A percentile compares a stretch with the other conserved stretches of the same genome.
phyloP scores from a whole-genome alignment of 64 coral and sea anemone genomes.

The Montipora capricornis region DNA sequence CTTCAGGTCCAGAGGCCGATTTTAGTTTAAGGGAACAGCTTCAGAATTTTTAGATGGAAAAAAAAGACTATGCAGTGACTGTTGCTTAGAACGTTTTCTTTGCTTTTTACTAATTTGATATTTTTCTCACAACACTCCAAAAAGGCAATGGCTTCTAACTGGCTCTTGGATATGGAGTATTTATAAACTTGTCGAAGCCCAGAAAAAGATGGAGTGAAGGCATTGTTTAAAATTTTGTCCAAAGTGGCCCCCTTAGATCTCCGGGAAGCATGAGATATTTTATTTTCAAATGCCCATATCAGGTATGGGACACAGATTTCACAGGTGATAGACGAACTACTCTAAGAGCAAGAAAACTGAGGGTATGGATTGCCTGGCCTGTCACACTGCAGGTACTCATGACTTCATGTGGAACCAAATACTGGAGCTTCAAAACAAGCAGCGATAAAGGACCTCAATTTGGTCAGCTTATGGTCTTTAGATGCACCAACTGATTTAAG shows the following conservation, averaged over 20 bases:
- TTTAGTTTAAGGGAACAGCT: too few relatives aligned
- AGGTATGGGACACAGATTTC: conserved; percentile 62
- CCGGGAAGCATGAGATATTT: conserved; percentile 37
- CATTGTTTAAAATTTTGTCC: neutral
- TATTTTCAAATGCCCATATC: conserved; percentile 29
- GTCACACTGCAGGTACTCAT: conserved; percentile 1
- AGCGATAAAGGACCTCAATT: neutral
- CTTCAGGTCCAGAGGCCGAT: too few relatives aligned
- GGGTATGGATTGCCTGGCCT: conserved; percentile 7
- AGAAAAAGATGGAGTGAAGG: too few relatives aligned
- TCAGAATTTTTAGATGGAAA: too few relatives aligned
- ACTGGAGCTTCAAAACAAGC: conserved; percentile 11
- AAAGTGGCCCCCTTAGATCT: conserved; percentile 30
- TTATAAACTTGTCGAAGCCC: too few relatives aligned
- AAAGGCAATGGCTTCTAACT: too few relatives aligned
- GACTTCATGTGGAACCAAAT: neutral
- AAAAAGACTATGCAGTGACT: too few relatives aligned
- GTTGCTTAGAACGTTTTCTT: too few relatives aligned
- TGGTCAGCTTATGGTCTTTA: too few relatives aligned
- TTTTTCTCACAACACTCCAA: too few relatives aligned
- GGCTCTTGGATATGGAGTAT: too few relatives aligned
- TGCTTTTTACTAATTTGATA: too few relatives aligned
- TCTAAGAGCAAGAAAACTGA: conserved; percentile 33
- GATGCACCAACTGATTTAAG: conserved; percentile 7
- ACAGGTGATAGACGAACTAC: conserved; percentile 14